phyloP scores from a whole-genome alignment of 2,113 vertebrate genomes.

The Rallus limicola region DNA sequence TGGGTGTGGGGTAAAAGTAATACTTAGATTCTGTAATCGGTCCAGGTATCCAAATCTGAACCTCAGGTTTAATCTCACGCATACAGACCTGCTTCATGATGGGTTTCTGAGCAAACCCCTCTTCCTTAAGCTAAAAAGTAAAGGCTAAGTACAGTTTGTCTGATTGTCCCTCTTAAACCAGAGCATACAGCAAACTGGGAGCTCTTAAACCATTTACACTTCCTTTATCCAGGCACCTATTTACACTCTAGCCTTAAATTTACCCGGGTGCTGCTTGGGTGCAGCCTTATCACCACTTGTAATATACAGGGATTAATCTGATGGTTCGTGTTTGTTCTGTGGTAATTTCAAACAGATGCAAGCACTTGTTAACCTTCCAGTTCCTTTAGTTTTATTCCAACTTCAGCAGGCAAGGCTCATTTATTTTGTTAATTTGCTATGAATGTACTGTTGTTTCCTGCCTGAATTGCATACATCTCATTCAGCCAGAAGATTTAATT shows the following conservation, averaged over 20 bases:
- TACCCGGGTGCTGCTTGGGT: background rate
- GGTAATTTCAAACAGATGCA: background rate
- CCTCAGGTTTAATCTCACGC: rapidly evolving
- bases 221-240: background rate
- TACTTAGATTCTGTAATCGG: background rate
- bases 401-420: background rate
- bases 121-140: background rate
- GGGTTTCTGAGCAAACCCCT: background rate
- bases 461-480: background rate
- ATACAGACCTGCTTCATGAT: rapidly evolving
- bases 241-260: background rate
- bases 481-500: background rate
- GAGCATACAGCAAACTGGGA: background rate
- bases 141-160: background rate
- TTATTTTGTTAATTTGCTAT: background rate
- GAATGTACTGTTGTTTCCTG: background rate
- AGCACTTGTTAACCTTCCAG: background rate
- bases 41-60: background rate
- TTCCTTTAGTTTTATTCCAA: background rate
- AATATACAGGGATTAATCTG: background rate
- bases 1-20: background rate
- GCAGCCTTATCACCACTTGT: background rate
- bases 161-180: background rate
- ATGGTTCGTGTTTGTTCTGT: background rate
- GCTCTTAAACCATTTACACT: background rate